Evolutionary conservation across 2,888 invertebrate species (phyloP).

Genomic region (Orthonychiurus folsomi): DNA sequence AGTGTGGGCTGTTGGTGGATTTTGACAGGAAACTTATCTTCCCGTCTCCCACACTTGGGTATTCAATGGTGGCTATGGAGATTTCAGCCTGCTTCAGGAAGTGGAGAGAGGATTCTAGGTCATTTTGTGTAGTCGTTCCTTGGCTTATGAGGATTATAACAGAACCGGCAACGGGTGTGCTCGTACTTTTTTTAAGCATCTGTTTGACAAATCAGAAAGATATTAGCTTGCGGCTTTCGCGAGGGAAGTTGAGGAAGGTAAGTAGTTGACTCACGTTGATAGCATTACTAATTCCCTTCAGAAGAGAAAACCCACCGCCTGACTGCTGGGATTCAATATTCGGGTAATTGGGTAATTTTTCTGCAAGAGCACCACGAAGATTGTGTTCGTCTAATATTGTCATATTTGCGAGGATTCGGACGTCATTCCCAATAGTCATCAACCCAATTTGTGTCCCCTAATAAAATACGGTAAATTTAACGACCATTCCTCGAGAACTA

Average conservation of each 20-base stretch:
- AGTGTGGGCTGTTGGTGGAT: slow-evolving; percentile 35
- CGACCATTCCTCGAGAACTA: too few species aligned
- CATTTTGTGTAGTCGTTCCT: slow-evolving; percentile 47
- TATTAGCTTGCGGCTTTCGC: too few species aligned
- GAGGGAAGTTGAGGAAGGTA: too few species aligned
- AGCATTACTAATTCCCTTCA: slow-evolving; percentile 38
- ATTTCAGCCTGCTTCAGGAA: slow-evolving; percentile 47
- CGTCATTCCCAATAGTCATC: slow-evolving; percentile 41
- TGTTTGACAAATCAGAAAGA: too few species aligned
- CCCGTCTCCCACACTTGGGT: slow-evolving; percentile 34
- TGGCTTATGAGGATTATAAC: slow-evolving; percentile 52
- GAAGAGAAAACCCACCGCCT: slow-evolving; percentile 33
- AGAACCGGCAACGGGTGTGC: slow-evolving; percentile 49
- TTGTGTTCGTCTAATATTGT: slow-evolving; percentile 32
- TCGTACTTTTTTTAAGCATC: too few species aligned
- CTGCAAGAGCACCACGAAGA: slow-evolving; percentile 32
- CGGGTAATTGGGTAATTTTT: slow-evolving; percentile 40
- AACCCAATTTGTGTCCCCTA: slow-evolving; percentile 43
- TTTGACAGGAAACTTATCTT: slow-evolving; percentile 33
- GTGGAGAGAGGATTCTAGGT: slow-evolving; percentile 45
- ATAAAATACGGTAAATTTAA: too few species aligned
- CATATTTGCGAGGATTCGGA: slow-evolving; percentile 38
- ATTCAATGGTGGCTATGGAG: slow-evolving; percentile 48
- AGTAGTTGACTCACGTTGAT: slow-evolving; percentile 40
- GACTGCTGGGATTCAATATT: slow-evolving; percentile 27